phyloP scores from a whole-genome alignment of 2,888 invertebrate genomes.

The Apoda limacodes region DNA sequence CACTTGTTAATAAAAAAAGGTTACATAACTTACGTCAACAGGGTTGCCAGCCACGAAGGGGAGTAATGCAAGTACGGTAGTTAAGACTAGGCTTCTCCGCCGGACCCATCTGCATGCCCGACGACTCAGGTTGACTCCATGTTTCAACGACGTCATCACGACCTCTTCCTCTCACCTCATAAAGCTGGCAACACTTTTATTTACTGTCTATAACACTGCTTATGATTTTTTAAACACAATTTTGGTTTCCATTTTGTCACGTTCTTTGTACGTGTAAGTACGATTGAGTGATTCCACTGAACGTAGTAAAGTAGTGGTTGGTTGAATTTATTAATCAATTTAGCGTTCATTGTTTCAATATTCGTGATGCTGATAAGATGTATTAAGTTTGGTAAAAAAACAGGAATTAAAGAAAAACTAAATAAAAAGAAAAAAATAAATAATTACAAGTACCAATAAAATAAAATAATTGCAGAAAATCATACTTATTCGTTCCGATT shows the following conservation, averaged over 20 bases:
- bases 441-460: no score
- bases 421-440: no score
- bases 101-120: constrained; percentile 73
- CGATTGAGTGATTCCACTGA: background rate
- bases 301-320: constrained; percentile 2
- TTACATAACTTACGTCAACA: constrained; percentile 46
- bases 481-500: no score
- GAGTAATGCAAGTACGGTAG: constrained; percentile 17
- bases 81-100: constrained; percentile 21
- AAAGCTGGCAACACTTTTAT: no score
- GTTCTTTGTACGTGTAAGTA: background rate
- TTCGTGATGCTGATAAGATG: constrained; percentile 50
- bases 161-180: constrained; percentile 23
- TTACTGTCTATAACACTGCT: no score
- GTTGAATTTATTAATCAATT: constrained; percentile 9
- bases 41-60: constrained; percentile 32
- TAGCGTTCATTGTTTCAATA: constrained; percentile 23
- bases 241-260: background rate
- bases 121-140: constrained; percentile 77
- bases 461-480: no score
- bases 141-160: constrained; percentile 73
- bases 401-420: no score
- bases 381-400: no score
- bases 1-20: background rate
- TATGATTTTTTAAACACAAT: no score